Evolutionary conservation across 64 coral and sea anemone genomes (phyloP), one percentile per base, ranked within the genome.

Genomic region (Hydrozoanthus tunicans): DNA sequence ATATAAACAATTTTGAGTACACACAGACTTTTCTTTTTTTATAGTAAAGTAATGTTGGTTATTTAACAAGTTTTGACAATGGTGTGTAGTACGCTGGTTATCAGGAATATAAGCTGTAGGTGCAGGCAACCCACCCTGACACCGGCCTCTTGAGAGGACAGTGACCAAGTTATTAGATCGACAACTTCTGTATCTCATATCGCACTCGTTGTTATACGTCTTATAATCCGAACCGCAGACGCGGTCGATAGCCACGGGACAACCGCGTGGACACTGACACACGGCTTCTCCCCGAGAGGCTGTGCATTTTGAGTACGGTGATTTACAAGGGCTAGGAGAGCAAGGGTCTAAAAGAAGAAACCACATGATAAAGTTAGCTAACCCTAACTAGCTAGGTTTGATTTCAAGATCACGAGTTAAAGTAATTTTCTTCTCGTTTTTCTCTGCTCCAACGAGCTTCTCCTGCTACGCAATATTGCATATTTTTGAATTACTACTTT

Each of bases 131-230:
- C 81, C 81, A 83, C 81, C 81, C 62, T 25, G 11, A 83, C 81
- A 83, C 81, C 81, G 81, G 62, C 81, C 81, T 51, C 12, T 10
- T 14, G 81, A 83, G 62, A 64, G 24, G 15, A 83, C 81, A 5
- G 81, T 83, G 43, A 83, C 81, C 81, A 83, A 5, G 64, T 66
- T 83, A 83, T 83, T 68, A 66, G 61, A 52, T 14, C 81, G 81
- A 67, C 81, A 83, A 62, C 81, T 83, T 68, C 81, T 66, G 81
- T 66, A 51, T 83, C 54, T 83, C 81, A 83, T 66, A 53, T 60
- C 62, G 81, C 81, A 83, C 14, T 83, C 81, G 81, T 54, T 83
- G 81, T 83, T 83, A 83, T 83, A 83, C 62, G 81, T 83, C 81
- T 83, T 83, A 83, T 54, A 83, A 68, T 83, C 81, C 17, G 81